These are phyloP conservation scores for Epirrhoe tristata DNA, from an alignment of 2,888 invertebrate species.

Conservation along the genomic window DNA sequence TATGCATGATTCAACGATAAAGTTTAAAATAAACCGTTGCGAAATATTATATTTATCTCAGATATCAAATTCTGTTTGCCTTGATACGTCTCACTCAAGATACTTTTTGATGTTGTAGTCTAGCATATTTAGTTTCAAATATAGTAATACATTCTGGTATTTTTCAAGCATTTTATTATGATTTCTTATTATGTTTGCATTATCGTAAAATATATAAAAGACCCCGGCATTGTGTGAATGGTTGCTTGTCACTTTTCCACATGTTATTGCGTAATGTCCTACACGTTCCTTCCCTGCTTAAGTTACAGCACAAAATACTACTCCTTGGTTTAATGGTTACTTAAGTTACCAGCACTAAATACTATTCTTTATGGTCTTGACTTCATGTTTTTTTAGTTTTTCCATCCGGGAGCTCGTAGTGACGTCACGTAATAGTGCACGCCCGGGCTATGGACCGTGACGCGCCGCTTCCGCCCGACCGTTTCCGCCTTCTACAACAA, in stretches of 20 bases:
- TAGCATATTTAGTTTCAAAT: not conserved
- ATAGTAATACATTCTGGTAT: not conserved
- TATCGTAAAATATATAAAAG: not conserved
- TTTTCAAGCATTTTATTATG: not conserved
- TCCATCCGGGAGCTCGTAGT: constrained; percentile 56
- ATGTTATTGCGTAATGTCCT: constrained; percentile 41
- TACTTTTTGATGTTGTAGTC: constrained; percentile 40
- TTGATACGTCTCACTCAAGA: constrained; percentile 59
- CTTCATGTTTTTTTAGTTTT: constrained; percentile 37
- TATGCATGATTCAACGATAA: constrained; percentile 28
- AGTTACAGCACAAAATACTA: constrained; percentile 17
- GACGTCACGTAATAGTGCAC: constrained; percentile 74
- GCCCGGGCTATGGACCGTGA: constrained; percentile 74
- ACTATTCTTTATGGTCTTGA: constrained; percentile 20
- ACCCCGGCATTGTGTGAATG: constrained; percentile 13
- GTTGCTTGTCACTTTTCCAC: constrained; percentile 31
- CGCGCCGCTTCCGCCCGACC: constrained; percentile 75
- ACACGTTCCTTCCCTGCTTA: constrained; percentile 37
- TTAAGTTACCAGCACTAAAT: constrained; percentile 17
- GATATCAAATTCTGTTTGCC: constrained; percentile 52
- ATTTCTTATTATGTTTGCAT: too few species aligned
- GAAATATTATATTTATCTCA: constrained; percentile 38
- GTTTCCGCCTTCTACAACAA: constrained; percentile 79
- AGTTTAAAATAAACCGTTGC: constrained; percentile 26
- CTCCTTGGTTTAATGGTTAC: constrained; percentile 24